phyloP scores from a whole-genome alignment of 2,797 vertebrate species.

The Hippocampus kuda region DNA sequence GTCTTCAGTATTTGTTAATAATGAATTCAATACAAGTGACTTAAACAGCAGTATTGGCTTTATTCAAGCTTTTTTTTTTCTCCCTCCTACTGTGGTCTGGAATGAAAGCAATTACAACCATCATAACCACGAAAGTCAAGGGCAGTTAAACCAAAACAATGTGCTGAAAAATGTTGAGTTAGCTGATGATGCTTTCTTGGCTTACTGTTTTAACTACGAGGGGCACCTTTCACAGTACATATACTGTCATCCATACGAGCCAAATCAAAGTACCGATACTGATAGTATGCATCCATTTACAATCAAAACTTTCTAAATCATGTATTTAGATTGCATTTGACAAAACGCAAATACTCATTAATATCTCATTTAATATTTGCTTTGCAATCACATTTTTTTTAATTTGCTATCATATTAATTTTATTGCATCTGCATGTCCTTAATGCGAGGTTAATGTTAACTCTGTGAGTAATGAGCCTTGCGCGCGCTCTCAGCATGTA shows the following conservation, averaged over 20 bases:
- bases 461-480: slow-evolving; percentile 46
- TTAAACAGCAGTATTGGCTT: neutral
- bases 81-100: neutral
- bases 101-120: neutral
- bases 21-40: neutral
- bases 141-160: slow-evolving; percentile 4
- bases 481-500: slow-evolving; percentile 30
- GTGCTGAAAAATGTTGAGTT: neutral
- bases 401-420: neutral
- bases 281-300: neutral
- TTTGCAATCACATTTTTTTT: slow-evolving; percentile 7
- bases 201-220: neutral
- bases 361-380: slow-evolving; percentile 29
- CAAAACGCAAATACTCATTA: slow-evolving; percentile 30
- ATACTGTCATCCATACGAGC: neutral
- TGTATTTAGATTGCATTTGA: neutral
- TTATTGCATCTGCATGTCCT: slow-evolving; percentile 25
- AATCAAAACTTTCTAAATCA: neutral
- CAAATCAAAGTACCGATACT: neutral
- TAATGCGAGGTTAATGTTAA: slow-evolving; percentile 46
- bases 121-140: neutral
- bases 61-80: too few species aligned
- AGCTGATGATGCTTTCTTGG: neutral
- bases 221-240: slow-evolving; percentile 5
- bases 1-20: neutral